Evolutionary conservation across 2,113 vertebrate species (phyloP).

Genomic region (Natator depressus): DNA sequence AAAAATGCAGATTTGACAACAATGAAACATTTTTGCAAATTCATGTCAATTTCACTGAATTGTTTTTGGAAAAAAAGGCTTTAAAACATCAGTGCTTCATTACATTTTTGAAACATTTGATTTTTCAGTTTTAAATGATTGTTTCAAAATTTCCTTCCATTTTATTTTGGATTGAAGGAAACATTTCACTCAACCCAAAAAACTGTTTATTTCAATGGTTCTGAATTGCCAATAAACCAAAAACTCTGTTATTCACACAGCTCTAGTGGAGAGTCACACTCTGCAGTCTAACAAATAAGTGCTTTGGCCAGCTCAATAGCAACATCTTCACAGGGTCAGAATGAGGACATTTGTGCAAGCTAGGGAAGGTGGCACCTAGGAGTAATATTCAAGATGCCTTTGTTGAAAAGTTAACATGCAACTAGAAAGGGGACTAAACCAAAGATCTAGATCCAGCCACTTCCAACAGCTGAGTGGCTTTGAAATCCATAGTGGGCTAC

Average conservation of each 20-base stretch:
- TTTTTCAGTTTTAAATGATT: not conserved
- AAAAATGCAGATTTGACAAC: not conserved
- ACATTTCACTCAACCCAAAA: not conserved
- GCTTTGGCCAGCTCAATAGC: rapidly evolving
- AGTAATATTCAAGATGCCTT: not conserved
- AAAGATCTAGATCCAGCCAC: rapidly evolving
- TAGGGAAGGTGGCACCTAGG: rapidly evolving
- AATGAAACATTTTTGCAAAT: not conserved
- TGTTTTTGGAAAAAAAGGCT: not conserved
- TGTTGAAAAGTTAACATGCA: not conserved
- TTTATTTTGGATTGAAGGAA: no score
- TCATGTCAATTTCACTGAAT: not conserved
- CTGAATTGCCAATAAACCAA: not conserved
- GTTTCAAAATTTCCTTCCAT: not conserved
- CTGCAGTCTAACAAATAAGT: rapidly evolving
- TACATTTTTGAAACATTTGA: not conserved
- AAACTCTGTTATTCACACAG: not conserved
- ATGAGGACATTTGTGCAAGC: not conserved
- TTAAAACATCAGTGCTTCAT: not conserved
- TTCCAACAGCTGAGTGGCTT: not conserved
- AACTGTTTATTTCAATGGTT: not conserved
- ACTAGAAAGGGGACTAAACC: not conserved
- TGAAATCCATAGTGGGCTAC: not conserved
- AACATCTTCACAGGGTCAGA: rapidly evolving
- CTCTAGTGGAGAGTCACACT: not conserved